Evolutionary conservation across 2,113 vertebrate species (phyloP), one percentile per base, ranked within the genome.

Genomic region (Rhineura floridana): DNA sequence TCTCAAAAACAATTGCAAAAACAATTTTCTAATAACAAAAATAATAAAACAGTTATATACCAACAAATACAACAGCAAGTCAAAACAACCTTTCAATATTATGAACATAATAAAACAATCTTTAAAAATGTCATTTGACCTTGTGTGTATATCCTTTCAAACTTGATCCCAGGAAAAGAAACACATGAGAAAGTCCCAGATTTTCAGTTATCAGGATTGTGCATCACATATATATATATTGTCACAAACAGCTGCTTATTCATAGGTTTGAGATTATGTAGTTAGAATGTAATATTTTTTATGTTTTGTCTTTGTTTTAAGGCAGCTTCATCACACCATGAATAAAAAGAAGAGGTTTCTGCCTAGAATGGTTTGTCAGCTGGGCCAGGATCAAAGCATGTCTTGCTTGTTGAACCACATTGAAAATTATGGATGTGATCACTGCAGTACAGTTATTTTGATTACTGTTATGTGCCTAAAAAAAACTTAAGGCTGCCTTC

Each of bases 391-490:
- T 93, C 91, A 91, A 95, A 96, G 94, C 89, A 81, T 93, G 72
- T 89, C 78, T 80, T 93, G 91, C 95, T 94, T 92, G 86, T 94
- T 86, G 92, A 91, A 95, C 90, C 91, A 94, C 93, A 93, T 95
- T 69, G 67, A 93, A 93, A 89, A 90, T 91, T 95, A 96, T 95
- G 95, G 97, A 96, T 96, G 96, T 97, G 95, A 95, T 94, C 90
- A 91, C 96, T 95, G 88, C 94, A 96, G 94, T 94, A 89, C 93
- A 92, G 93, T 95, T 94, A 94, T 95, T 96, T 96, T 96, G 95
- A 97, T 98, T 97, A 97, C 97, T 98, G 97, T 97, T 92, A 98
- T 86, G 98, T 98, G 98, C 98, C 98, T 99, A 96, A 96, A 59
- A 59, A 59, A 21, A 59, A 59, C 96, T 93, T 97, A 97, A 97